phyloP scores from a whole-genome alignment of 2,888 invertebrate species.

The Scaptomyza reducta region DNA sequence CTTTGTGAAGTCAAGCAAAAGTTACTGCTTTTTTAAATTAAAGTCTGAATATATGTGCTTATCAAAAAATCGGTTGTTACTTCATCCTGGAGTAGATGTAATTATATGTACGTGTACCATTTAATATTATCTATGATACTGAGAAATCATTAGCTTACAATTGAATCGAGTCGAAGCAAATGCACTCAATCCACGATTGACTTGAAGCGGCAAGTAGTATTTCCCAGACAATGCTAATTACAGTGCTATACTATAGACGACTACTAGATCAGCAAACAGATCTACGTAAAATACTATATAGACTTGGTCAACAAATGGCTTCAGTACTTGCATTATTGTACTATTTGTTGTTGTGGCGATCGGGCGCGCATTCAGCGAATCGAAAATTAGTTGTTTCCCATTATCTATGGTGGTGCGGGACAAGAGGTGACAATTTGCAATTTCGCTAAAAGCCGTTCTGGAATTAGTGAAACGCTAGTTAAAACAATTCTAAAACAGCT shows the following conservation, averaged over 20 bases:
- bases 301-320: constrained; percentile 58
- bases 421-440: constrained; percentile 26
- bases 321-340: constrained; percentile 41
- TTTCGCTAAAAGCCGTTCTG: constrained; percentile 29
- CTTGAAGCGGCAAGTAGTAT: constrained; percentile 24
- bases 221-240: constrained; percentile 51
- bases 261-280: constrained; percentile 45
- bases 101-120: neutral
- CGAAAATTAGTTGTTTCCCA: constrained; percentile 9
- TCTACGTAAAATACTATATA: constrained; percentile 23
- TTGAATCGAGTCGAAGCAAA: constrained; percentile 21
- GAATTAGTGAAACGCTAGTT: constrained; percentile 27
- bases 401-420: neutral
- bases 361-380: constrained; percentile 44
- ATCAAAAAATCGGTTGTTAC: too few species aligned
- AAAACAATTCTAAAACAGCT: constrained; percentile 32
- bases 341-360: constrained; percentile 34
- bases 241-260: constrained; percentile 40
- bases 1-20: too few species aligned
- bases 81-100: neutral
- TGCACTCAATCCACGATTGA: constrained; percentile 21
- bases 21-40: too few species aligned
- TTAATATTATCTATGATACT: neutral
- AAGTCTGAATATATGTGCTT: too few species aligned
- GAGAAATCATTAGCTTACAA: constrained; percentile 23